These are phyloP conservation scores for Ormyrus nitidulus DNA, from an alignment of 2,888 invertebrate genomes.

Conservation along the genomic window DNA sequence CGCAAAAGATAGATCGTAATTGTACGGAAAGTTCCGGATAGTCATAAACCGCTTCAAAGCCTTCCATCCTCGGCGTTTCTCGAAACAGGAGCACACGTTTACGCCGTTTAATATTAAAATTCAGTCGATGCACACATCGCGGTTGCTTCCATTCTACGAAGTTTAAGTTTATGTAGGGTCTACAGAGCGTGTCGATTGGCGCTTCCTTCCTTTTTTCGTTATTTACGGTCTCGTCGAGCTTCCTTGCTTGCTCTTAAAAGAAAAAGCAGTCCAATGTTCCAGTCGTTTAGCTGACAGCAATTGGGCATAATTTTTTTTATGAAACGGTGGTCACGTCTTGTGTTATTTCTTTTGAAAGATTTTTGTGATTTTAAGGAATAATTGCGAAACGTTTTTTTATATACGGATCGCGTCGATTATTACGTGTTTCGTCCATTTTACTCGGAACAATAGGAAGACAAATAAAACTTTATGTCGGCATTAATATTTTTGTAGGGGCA, in stretches of 20 bases:
- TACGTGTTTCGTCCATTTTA: too few species aligned
- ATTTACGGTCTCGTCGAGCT: conserved; percentile 16
- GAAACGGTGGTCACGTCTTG: too few species aligned
- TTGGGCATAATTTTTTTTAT: too few species aligned
- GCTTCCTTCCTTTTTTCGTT: conserved; percentile 34
- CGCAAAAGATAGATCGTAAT: conserved; percentile 3
- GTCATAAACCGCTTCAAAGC: conserved; percentile 10
- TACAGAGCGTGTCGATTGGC: conserved; percentile 33
- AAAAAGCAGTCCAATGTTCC: too few species aligned
- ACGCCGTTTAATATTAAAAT: conserved; percentile 22
- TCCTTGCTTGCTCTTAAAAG: not conserved
- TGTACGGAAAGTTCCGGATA: not conserved
- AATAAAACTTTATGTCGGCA: too few species aligned
- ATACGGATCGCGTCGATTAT: too few species aligned
- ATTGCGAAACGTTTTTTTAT: too few species aligned
- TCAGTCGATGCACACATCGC: conserved; percentile 9
- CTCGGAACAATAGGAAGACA: too few species aligned
- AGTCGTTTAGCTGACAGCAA: too few species aligned
- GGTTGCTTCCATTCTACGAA: conserved; percentile 8
- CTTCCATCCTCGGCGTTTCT: not conserved
- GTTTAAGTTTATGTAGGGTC: conserved; percentile 13
- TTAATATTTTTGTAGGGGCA: too few species aligned
- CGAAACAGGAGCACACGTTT: not conserved
- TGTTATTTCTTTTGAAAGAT: too few species aligned
- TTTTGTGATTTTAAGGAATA: too few species aligned